phyloP scores from a whole-genome alignment of 2,888 invertebrate species.

The Catocala nupta region DNA sequence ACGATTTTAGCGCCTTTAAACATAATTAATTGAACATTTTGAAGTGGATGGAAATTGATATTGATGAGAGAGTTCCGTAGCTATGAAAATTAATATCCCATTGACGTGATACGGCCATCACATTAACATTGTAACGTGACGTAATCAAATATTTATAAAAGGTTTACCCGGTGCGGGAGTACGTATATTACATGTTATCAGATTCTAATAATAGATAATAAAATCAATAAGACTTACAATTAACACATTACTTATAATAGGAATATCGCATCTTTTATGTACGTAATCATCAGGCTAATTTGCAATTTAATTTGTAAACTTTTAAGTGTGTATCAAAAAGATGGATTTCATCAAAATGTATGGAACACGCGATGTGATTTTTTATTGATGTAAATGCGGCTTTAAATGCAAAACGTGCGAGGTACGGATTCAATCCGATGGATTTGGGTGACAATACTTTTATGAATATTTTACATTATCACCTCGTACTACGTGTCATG shows the following conservation, averaged over 20 bases:
- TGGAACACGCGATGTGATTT: constrained; percentile 26
- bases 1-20: constrained; percentile 55
- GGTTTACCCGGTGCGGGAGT: constrained; percentile 21
- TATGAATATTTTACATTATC: constrained; percentile 45
- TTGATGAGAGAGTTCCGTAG: constrained; percentile 77
- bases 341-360: constrained; percentile 20
- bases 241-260: too few relatives aligned
- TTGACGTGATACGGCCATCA: constrained; percentile 44
- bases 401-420: constrained; percentile 37
- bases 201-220: constrained; percentile 13
- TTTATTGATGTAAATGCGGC: constrained; percentile 41
- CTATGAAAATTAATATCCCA: constrained; percentile 63
- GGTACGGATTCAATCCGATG: constrained; percentile 28
- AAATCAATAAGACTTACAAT: not conserved
- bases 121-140: constrained; percentile 43
- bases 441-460: constrained; percentile 42
- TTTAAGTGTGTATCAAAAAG: not conserved
- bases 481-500: constrained; percentile 32
- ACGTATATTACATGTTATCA: constrained; percentile 9
- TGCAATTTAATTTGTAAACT: too few relatives aligned
- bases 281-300: too few relatives aligned
- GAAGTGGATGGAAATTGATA: constrained; percentile 74
- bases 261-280: too few relatives aligned
- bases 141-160: constrained; percentile 45
- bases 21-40: constrained; percentile 72